These are phyloP conservation scores for Brachionus manjavacas DNA, from an alignment of 1,140 invertebrate species.

Conservation along the genomic window DNA sequence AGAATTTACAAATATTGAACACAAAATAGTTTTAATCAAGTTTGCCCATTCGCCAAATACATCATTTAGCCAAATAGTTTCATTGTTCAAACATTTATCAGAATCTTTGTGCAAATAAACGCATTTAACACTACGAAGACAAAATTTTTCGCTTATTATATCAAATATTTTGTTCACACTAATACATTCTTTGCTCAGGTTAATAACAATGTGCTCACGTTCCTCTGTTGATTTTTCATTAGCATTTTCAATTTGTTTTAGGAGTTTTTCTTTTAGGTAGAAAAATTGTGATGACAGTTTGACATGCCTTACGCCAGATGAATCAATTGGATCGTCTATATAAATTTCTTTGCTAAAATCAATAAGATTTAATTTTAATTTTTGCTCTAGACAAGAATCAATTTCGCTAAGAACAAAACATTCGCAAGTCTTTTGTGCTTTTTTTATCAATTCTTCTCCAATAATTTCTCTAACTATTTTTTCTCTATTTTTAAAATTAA, in stretches of 20 bases:
- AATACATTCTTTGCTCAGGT: not conserved
- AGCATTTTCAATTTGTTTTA: not conserved
- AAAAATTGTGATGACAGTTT: not conserved
- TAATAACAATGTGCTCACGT: not conserved
- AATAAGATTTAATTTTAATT: not conserved
- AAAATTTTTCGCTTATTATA: not conserved
- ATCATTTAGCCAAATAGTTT: not conserved
- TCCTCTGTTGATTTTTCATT: not conserved
- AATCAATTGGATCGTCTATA: not conserved
- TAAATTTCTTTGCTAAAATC: constrained; percentile 4
- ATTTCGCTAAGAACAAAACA: not conserved
- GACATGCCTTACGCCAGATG: not conserved
- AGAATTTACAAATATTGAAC: not conserved
- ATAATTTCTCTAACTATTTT: not conserved
- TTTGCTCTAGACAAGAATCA: not conserved
- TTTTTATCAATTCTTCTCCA: not conserved
- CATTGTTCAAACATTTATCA: not conserved
- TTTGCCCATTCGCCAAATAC: not conserved
- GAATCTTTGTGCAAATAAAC: not conserved
- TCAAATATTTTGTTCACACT: not conserved
- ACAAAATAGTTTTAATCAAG: not conserved
- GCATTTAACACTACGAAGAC: not conserved
- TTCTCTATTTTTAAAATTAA: constrained; percentile 18
- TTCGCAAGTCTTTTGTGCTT: not conserved
- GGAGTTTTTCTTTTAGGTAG: not conserved